Conservation (phyloP, 2,113 vertebrate species). For the Alexandromys fortis region DNA sequence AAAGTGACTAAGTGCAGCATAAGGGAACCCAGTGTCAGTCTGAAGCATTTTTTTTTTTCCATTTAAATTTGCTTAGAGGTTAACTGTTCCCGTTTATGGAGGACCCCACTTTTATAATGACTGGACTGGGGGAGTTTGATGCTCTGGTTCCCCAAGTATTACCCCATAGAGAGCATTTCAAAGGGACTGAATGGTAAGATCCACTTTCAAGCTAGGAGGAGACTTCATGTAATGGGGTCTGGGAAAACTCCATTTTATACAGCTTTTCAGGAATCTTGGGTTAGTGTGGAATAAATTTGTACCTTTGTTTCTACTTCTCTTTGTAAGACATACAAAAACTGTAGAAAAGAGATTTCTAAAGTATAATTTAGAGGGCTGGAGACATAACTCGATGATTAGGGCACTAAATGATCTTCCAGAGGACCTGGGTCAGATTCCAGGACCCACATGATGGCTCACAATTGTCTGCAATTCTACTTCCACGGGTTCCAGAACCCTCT, state of each 20-base stretch:
- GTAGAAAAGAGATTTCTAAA: background rate
- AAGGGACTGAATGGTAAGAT: background rate
- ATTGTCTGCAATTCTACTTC: background rate
- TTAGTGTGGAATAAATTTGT: background rate
- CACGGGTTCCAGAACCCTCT: no score
- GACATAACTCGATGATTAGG: background rate
- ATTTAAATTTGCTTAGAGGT: background rate
- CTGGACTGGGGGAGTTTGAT: background rate
- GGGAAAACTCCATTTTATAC: background rate
- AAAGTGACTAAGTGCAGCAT: background rate
- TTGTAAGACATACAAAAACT: background rate
- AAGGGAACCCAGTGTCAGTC: background rate
- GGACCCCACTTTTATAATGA: background rate
- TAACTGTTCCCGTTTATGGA: background rate
- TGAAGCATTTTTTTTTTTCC: background rate
- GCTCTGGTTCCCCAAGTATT: background rate
- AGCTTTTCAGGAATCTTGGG: background rate
- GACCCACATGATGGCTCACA: no score
- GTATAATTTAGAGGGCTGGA: background rate
- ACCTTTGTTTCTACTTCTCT: background rate
- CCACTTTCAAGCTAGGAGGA: background rate
- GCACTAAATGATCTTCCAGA: background rate
- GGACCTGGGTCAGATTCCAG: background rate
- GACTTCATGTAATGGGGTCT: background rate
- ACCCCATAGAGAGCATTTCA: background rate